Base-by-base conservation (phyloP, 2,888 invertebrate species). In the Tanytarsus gracilentus region DNA sequence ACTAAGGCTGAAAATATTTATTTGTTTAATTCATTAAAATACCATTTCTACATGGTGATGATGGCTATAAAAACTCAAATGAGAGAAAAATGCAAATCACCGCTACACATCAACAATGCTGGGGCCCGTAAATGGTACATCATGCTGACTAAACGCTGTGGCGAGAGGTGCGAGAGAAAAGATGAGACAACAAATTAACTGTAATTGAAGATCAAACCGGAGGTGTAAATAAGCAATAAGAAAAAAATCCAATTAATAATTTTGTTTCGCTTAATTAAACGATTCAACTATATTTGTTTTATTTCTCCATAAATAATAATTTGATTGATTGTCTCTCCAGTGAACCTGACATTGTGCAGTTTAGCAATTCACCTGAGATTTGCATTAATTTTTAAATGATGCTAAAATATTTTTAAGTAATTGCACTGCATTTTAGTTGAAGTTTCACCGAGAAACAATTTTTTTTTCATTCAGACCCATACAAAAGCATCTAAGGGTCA, bases 21-120 rank as follows among this genome's bases (percentile, higher is more conserved):
- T n/a, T 53, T 53, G 53, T 53, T 53, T 53, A 53, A 53, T 53
- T 53, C 36, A 53, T 53, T 53, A 30, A 30, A 36, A 53, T 14
- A n/a, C 9, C 25, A 16, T 30, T 29, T n/a, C 26, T 25, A 14
- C 36, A 53, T 9, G n/a, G 25, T n/a, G 25, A 16, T 16, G 18
- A 30, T 11, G 11, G 44, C 44, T 18, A 44, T 21, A 44, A 21
- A 44, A 44, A 18, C n/a, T 2, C 4, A 29, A 29, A 5, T 7
- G 9, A 33, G 9, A 44, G 23, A 51, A 51, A 52, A 18, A 52
- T 52, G 52, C 52, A 52, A 52, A 52, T 52, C 52, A 30, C 21
- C 21, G 9, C 52, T 30, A 44, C 40, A 44, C 18, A 52, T 52
- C 33, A 30, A 30, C 14, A 6, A 14, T 16, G n/a, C 6, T 40